Evolutionary conservation across 2,888 invertebrate genomes (phyloP).

Genomic region (Hirtodrosophila cameraria): DNA sequence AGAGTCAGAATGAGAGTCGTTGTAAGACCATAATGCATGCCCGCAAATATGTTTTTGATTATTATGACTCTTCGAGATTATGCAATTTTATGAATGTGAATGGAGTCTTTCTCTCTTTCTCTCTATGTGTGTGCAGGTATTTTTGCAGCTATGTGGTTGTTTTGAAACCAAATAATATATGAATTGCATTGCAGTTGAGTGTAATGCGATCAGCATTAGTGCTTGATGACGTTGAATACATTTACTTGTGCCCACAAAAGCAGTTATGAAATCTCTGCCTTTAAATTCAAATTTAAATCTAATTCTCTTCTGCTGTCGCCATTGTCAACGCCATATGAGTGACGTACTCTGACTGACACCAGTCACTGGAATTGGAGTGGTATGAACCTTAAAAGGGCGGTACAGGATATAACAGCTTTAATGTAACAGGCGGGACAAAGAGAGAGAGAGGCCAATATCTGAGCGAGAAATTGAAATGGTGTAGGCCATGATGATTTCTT

Average conservation of each 20-base stretch:
- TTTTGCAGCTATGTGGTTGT: constrained; percentile 32
- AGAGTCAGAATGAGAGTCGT: constrained; percentile 7
- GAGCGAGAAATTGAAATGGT: background rate
- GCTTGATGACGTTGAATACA: constrained; percentile 32
- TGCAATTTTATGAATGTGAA: constrained; percentile 80
- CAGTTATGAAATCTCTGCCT: constrained; percentile 55
- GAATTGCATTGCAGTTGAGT: constrained; percentile 56
- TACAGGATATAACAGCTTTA: constrained; percentile 55
- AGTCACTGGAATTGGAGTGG: constrained; percentile 10
- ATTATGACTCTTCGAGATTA: constrained; percentile 80
- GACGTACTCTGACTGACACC: constrained; percentile 65
- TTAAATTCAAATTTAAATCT: constrained; percentile 68
- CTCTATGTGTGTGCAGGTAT: constrained; percentile 57
- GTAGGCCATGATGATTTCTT: background rate
- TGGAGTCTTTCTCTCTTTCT: no score
- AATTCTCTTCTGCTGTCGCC: constrained; percentile 70
- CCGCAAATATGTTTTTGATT: constrained; percentile 81
- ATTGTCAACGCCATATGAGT: constrained; percentile 66
- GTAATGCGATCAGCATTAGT: constrained; percentile 22
- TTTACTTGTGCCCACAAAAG: constrained; percentile 51
- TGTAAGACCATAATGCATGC: constrained; percentile 65
- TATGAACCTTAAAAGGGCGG: constrained; percentile 26
- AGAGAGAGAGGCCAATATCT: constrained; percentile 29
- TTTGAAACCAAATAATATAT: constrained; percentile 44
- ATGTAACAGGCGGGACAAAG: constrained; percentile 46